These are phyloP conservation scores for Semnopithecus entellus DNA, from an alignment of 2,113 vertebrate species.

Conservation along the genomic window DNA sequence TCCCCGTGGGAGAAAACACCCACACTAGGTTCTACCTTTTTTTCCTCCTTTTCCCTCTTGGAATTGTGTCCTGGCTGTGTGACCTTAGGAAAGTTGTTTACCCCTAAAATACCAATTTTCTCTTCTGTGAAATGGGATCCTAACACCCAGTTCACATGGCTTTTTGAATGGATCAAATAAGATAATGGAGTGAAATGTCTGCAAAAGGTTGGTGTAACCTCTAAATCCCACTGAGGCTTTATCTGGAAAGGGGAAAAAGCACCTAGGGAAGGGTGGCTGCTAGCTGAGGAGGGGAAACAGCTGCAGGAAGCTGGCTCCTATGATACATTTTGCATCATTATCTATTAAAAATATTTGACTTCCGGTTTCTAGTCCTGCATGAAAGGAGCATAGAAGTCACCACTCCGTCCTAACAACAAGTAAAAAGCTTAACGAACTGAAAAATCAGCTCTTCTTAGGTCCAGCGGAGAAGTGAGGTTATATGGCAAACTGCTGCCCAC, in stretches of 20 bases:
- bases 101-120: background rate
- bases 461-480: background rate
- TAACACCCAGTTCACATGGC: background rate
- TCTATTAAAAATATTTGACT: conserved; percentile 47
- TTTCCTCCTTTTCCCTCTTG: background rate
- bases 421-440: background rate
- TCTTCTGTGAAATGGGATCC: background rate
- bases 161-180: background rate
- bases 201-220: background rate
- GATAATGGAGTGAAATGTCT: background rate
- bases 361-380: background rate
- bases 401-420: background rate
- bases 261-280: background rate
- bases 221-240: background rate
- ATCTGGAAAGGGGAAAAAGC: background rate
- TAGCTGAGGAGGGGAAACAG: conserved; percentile 40
- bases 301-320: conserved; percentile 51
- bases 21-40: background rate
- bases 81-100: background rate
- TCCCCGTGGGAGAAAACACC: background rate
- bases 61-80: background rate
- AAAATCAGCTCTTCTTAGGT: background rate
- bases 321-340: background rate
- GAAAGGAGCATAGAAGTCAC: background rate
- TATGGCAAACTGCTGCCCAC: background rate